These are phyloP conservation scores for Nesometra sesokonis DNA, from an alignment of 35 echinoderm and acorn worm genomes.

Conservation along the genomic window DNA sequence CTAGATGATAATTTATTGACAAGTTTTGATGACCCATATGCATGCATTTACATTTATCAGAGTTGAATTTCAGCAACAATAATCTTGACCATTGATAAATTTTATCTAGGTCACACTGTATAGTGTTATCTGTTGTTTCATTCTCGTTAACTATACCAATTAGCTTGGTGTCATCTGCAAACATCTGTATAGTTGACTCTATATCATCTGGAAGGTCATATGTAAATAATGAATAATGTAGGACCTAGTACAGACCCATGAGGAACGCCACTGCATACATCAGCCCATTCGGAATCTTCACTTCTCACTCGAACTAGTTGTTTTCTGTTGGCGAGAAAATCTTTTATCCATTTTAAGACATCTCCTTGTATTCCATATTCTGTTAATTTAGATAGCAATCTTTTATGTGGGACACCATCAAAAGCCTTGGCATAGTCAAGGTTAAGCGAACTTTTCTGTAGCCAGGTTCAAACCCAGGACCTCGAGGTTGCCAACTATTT, in stretches of 20 bases:
- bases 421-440: constrained; percentile 14
- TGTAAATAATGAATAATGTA: constrained; percentile 23
- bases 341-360: too few relatives aligned
- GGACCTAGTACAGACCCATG: constrained; percentile 32
- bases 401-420: too few relatives aligned
- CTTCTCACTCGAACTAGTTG: too few relatives aligned
- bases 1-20: neutral
- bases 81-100: constrained; percentile 19
- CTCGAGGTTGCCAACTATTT: too few relatives aligned
- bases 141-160: neutral
- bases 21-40: constrained; percentile 17
- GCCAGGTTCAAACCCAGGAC: too few relatives aligned
- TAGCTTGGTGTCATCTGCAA: constrained; percentile 40
- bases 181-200: constrained; percentile 5
- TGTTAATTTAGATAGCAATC: neutral
- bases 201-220: constrained; percentile 31
- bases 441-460: too few relatives aligned
- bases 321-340: too few relatives aligned
- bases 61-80: constrained; percentile 27
- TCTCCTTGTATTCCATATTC: too few relatives aligned
- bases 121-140: neutral
- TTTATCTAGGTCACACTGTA: constrained; percentile 27
- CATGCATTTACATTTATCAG: constrained; percentile 38
- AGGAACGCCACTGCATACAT: constrained; percentile 7
- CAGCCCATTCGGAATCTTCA: too few relatives aligned